Base-by-base conservation (phyloP, 2,797 vertebrate species). In the Kryptopterus vitreolus region DNA sequence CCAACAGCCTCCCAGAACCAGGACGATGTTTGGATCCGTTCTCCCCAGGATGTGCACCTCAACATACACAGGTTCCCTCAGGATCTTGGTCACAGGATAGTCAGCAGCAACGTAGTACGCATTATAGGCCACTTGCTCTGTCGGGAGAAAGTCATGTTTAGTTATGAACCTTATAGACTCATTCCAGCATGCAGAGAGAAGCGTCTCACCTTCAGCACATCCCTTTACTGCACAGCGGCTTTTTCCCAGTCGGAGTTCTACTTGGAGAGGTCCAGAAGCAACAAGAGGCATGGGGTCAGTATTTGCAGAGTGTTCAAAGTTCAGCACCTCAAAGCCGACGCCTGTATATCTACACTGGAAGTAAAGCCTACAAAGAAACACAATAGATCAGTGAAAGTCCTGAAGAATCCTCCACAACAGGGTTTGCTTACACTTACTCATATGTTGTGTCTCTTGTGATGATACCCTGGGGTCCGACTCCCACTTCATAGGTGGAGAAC, bases 391-490 rank as follows among this genome's bases (percentile, higher is more conserved):
- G 33, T 16, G n/a, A 13, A 29, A 68, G n/a, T 2, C 63, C 13
- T 1, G 1, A 33, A 22, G 10, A 33, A 35, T 0, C 18, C 20
- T 1, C 18, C 3, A 0, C 10, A 18, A 13, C 0, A 5, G n/a
- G 18, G 2, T 18, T 33, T 20, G n/a, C 2, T 22, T 13, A 20
- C 6, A 86, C 88, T 81, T 87, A 93, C 92, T 90, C 84, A 88
- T 77, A 91, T 18, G 73, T 18, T 79, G 78, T 93, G 89, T 93
- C 91, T 69, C 93, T 92, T 80, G 91, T 92, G 82, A 94, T 92
- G 4, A 55, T 9, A 62, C 91, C 92, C 0, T 0, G 18, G 0
- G 76, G 59, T 85, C 91, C 91, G 59, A 86, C 0, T 16, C 77
- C 66, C 3, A 91, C 87, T 80, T 91, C 88, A 81, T 77, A 92